Conservation (phyloP, 2,797 vertebrate genomes). For the Enteromius fasciolatus region DNA sequence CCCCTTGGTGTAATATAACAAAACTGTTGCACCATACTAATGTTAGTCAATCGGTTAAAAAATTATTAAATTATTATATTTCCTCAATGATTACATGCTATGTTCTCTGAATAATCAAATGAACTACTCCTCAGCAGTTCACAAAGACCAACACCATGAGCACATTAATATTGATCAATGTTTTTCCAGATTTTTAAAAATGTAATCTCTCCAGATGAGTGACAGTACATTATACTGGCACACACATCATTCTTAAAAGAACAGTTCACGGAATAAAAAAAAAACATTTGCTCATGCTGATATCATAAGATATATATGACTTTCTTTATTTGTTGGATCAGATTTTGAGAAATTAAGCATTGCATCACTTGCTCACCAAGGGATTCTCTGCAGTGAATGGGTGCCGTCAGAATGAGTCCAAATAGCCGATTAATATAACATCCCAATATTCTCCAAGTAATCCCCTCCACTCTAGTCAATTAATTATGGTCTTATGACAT, state of each 20-base stretch:
- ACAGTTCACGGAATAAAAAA: background rate
- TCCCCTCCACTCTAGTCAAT: background rate
- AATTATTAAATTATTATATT: no score
- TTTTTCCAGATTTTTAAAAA: background rate
- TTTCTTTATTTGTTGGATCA: background rate
- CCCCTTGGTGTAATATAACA: no score
- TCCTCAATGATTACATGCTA: background rate
- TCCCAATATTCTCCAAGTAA: background rate
- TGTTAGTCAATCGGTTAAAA: background rate
- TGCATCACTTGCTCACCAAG: background rate
- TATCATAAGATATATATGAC: background rate
- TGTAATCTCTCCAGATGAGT: background rate
- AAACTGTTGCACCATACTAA: background rate
- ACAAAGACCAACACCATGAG: background rate
- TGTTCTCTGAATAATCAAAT: background rate
- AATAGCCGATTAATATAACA: background rate
- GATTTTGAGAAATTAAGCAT: background rate
- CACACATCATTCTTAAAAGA: background rate
- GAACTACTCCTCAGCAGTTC: background rate
- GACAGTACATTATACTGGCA: background rate
- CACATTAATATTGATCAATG: constrained; percentile 3
- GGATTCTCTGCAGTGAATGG: background rate
- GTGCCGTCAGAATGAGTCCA: background rate
- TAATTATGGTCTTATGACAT: background rate
- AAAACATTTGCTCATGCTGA: background rate